Evolutionary conservation across 1,140 invertebrate genomes (phyloP).

Genomic region (Parasteatoda tepidariorum): DNA sequence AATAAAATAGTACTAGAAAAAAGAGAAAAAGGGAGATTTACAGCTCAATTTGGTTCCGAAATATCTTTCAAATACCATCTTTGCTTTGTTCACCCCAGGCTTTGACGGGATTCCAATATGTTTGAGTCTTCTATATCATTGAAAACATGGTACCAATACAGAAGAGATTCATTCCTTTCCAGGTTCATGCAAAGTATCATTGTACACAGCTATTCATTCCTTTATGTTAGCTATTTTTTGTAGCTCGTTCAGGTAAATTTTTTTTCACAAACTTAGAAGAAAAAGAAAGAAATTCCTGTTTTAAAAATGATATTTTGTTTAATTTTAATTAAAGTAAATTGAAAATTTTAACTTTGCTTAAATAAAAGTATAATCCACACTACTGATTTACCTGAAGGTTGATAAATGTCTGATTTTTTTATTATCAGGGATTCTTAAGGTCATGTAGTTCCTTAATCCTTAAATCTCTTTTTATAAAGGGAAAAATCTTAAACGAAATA

Average conservation of each 20-base stretch:
- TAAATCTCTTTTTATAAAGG: background rate
- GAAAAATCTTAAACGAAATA: background rate
- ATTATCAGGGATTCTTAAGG: no score
- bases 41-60: slow-evolving; percentile 46
- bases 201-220: slow-evolving; percentile 28
- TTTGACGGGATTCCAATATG: slow-evolving; percentile 57
- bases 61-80: slow-evolving; percentile 47
- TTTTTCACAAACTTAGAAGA: no score
- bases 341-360: no score
- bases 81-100: slow-evolving; percentile 28
- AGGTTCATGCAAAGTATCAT: slow-evolving; percentile 17
- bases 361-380: no score
- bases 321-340: no score
- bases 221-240: no score
- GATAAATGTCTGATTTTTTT: no score
- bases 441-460: no score
- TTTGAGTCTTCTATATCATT: slow-evolving; percentile 10
- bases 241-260: no score
- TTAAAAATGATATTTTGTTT: no score
- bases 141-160: slow-evolving; percentile 38
- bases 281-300: no score
- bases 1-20: background rate
- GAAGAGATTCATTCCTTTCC: slow-evolving; percentile 3
- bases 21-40: slow-evolving; percentile 27
- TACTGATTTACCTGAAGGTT: no score